Evolutionary conservation across 2,888 invertebrate genomes (phyloP), one percentile per base, ranked within the genome.

Genomic region (Ophioninae sp.): DNA sequence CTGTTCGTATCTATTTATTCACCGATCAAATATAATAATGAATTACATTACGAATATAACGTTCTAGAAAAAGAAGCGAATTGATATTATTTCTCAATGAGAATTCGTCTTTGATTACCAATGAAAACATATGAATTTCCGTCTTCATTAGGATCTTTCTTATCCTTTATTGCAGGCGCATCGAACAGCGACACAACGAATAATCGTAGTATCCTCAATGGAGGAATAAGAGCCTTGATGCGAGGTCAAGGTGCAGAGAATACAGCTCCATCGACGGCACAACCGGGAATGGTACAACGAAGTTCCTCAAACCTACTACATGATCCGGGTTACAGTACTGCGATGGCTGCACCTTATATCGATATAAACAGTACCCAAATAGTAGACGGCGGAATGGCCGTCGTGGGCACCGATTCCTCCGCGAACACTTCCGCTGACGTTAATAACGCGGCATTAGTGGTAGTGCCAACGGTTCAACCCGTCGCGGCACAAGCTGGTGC

Each of bases 211-310:
- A 94, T 96, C 84, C 93, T 96, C 61, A 95, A 94, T 90, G 96
- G 96, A 75, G 97, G 97, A 5, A 94, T 97, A 57, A 94, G 96
- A 61, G 96, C 96, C 6, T 94, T 96, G 81, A 94, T 96, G 91
- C 94, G 96, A 87, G 93, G 94, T 88, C 93, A 95, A 90, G 94
- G 95, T 89, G 90, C 93, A 10, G 95, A 95, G 88, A 93, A 93
- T 88, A 90, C 93, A 50, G 91, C 93, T 56, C 93, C 93, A 23
- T 87, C 90, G 62, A 23, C 87, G 17, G 59, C 84, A 44, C 90
- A 89, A 85, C 89, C 87, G 82, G 82, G 84, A n/a, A 85, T 82
- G 81, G 82, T 86, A 84, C 89, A 87, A 85, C 90, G 82, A 83
- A 88, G 88, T 82, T 88, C 89, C 2, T 86, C 89, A 17, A 89